Percentiles rank a stretch among this genome's conserved stretches.
Conservation (phyloP, 2,113 vertebrate genomes). For the Leptosomus discolor region DNA sequence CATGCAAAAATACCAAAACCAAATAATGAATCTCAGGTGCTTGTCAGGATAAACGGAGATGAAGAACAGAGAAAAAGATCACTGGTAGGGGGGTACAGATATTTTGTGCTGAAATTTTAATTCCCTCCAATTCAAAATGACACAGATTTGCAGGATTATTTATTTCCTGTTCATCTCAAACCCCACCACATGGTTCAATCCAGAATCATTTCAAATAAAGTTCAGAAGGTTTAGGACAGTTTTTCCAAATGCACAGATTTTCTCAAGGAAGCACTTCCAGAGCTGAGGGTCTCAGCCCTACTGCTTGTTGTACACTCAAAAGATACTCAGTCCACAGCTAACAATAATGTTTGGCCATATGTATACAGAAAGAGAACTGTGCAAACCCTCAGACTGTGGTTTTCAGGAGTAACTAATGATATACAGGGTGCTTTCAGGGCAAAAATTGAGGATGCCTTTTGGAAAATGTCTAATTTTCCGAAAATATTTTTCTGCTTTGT, state of each 20-base stretch:
- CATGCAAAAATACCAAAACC: not conserved
- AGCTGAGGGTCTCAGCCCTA: not conserved
- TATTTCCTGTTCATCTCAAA: not conserved
- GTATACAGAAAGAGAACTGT: not conserved
- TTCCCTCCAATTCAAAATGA: not conserved
- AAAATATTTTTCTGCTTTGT: not conserved
- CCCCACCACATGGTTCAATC: not conserved
- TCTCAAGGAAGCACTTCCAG: not conserved
- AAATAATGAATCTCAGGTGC: not conserved
- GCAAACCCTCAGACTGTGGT: not conserved
- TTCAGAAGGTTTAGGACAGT: not conserved
- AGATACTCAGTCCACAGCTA: not conserved
- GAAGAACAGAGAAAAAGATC: not conserved
- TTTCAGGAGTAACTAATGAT: not conserved
- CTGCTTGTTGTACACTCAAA: not conserved
- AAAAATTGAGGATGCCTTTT: not conserved
- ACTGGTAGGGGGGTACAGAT: not conserved
- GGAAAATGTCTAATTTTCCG: not conserved
- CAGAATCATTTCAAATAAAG: not conserved
- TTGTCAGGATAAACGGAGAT: not conserved
- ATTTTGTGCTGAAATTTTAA: not conserved
- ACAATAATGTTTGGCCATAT: not conserved
- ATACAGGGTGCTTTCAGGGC: not conserved
- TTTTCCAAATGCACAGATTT: not conserved
- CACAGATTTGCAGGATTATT: not conserved